These are phyloP conservation scores for Lysandra coridon DNA, from an alignment of 2,888 invertebrate species.

Conservation along the genomic window DNA sequence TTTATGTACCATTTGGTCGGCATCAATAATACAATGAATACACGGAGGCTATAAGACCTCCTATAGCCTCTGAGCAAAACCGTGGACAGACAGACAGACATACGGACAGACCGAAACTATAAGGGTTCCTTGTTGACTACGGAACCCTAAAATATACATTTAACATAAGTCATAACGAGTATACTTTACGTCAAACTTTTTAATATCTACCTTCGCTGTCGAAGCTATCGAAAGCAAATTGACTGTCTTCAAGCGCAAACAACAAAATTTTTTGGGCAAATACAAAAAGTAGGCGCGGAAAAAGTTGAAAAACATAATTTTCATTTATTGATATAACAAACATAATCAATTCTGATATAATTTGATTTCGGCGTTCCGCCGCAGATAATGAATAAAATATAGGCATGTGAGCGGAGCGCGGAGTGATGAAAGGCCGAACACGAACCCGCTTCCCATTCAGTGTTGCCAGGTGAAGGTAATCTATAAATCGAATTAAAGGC, in stretches of 20 bases:
- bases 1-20: too few species aligned
- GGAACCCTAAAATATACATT: too few species aligned
- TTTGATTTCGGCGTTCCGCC: slow-evolving; percentile 36
- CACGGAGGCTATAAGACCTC: too few species aligned
- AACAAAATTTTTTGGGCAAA: not conserved
- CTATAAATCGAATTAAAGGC: slow-evolving; percentile 53
- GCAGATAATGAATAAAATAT: slow-evolving; percentile 42
- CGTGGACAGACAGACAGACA: too few species aligned
- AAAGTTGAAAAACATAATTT: slow-evolving; percentile 8
- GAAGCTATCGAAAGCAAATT: too few species aligned
- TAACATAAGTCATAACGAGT: too few species aligned
- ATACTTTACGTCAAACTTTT: too few species aligned
- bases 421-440: slow-evolving; percentile 44
- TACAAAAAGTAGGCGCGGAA: not conserved
- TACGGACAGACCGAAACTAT: too few species aligned
- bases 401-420: slow-evolving; percentile 34
- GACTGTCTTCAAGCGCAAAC: not conserved
- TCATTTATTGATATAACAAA: not conserved
- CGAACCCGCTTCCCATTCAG: slow-evolving; percentile 44
- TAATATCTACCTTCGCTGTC: not conserved
- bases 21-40: too few species aligned
- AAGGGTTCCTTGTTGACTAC: too few species aligned
- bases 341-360: slow-evolving; percentile 31
- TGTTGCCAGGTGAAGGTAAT: slow-evolving; percentile 43
- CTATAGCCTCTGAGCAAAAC: too few species aligned